Evolutionary conservation across 2,888 invertebrate genomes (phyloP).

Genomic region (Pomacea canaliculata): DNA sequence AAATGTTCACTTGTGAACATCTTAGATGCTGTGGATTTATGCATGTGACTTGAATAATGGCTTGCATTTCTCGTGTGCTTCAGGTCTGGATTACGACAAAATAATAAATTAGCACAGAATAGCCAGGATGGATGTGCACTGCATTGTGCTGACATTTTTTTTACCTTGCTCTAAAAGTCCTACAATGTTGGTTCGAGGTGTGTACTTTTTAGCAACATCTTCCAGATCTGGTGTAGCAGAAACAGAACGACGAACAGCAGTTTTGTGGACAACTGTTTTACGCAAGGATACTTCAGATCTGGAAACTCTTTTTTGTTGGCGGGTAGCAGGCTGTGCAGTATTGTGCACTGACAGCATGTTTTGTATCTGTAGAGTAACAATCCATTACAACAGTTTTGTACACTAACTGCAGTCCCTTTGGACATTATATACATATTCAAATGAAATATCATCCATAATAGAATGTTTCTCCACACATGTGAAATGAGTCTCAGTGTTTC

Average conservation of each 20-base stretch:
- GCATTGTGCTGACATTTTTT: no score
- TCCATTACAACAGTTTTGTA: no score
- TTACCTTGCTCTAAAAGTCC: constrained; percentile 22
- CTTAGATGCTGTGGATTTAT: not conserved
- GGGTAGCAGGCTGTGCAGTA: constrained; percentile 18
- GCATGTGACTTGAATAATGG: no score
- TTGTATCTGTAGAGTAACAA: constrained; percentile 9
- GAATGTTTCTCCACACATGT: no score
- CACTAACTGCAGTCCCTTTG: no score
- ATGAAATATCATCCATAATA: no score
- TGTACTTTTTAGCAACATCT: constrained; percentile 7
- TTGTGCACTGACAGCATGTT: constrained; percentile 16
- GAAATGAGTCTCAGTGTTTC: no score
- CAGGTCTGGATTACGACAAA: no score
- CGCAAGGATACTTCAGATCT: not conserved
- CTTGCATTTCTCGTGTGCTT: no score
- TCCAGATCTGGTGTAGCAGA: constrained; percentile 4
- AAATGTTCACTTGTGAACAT: not conserved
- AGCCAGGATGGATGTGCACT: no score
- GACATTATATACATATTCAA: no score
- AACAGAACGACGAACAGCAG: constrained; percentile 4
- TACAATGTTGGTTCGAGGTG: constrained; percentile 31
- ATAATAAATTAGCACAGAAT: no score
- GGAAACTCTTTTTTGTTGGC: constrained; percentile 3
- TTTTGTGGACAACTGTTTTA: not conserved